phyloP scores from a whole-genome alignment of 2,888 invertebrate species.

The Heliothis peltigera region DNA sequence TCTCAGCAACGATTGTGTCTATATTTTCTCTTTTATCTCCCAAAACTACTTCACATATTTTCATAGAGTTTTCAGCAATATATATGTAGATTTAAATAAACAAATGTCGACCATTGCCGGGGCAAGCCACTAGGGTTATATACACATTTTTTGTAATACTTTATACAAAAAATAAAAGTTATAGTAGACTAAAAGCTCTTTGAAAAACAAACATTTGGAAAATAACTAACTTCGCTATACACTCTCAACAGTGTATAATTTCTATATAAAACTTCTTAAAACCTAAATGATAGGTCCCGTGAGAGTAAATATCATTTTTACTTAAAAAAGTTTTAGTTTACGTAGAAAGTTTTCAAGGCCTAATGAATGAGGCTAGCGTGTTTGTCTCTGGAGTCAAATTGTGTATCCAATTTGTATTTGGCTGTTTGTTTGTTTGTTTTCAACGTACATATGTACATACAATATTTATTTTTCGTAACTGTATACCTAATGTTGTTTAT shows the following conservation, averaged over 20 bases:
- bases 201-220: background rate
- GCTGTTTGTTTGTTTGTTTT: background rate
- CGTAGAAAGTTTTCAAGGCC: conserved; percentile 4
- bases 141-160: background rate
- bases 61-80: too few species aligned
- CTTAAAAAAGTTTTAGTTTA: background rate
- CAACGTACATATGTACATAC: too few species aligned
- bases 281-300: background rate
- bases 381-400: background rate
- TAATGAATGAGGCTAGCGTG: background rate
- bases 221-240: background rate
- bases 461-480: too few species aligned
- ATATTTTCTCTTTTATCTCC: too few species aligned
- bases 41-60: too few species aligned
- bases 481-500: too few species aligned
- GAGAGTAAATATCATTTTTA: background rate
- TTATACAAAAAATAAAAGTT: background rate
- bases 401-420: background rate
- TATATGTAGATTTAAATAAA: too few species aligned
- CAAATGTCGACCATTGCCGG: too few species aligned
- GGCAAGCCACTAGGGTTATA: background rate
- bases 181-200: conserved; percentile 1
- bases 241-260: background rate
- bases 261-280: background rate
- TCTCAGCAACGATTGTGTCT: too few species aligned